phyloP scores from a whole-genome alignment of 2,888 invertebrate species.

The Drosophila heteroneura region DNA sequence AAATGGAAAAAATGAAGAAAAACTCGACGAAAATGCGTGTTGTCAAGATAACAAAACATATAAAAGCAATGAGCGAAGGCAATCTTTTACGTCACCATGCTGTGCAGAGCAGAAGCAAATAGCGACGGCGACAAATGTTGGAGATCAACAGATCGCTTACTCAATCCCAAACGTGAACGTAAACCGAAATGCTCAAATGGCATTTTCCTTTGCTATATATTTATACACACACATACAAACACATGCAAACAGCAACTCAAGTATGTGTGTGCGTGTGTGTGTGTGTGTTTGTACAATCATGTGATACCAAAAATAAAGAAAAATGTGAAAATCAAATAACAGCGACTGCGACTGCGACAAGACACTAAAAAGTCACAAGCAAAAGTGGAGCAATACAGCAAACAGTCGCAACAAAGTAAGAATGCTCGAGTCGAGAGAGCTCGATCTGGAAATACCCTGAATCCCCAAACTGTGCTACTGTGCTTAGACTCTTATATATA shows the following conservation, averaged over 20 bases:
- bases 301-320: constrained; percentile 77
- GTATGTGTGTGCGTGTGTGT: constrained; percentile 9
- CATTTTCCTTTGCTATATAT: constrained; percentile 67
- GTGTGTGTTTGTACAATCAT: constrained; percentile 71
- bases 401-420: constrained; percentile 64
- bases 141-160: constrained; percentile 77
- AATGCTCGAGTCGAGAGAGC: not conserved
- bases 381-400: constrained; percentile 82
- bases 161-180: constrained; percentile 64
- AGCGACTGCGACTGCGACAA: constrained; percentile 68
- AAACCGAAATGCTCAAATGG: constrained; percentile 69
- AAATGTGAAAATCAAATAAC: constrained; percentile 83
- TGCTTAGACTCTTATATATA: not conserved
- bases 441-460: not conserved
- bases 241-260: not conserved
- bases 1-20: not conserved
- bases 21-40: constrained; percentile 35
- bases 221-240: constrained; percentile 7
- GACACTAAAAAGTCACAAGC: constrained; percentile 79
- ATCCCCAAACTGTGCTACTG: not conserved
- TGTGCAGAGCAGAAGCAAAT: constrained; percentile 14
- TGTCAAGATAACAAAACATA: constrained; percentile 56
- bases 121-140: constrained; percentile 64
- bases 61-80: constrained; percentile 58
- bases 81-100: constrained; percentile 68